Base-by-base conservation (phyloP, 2,797 vertebrate species). In the Loriculus beryllinus region DNA sequence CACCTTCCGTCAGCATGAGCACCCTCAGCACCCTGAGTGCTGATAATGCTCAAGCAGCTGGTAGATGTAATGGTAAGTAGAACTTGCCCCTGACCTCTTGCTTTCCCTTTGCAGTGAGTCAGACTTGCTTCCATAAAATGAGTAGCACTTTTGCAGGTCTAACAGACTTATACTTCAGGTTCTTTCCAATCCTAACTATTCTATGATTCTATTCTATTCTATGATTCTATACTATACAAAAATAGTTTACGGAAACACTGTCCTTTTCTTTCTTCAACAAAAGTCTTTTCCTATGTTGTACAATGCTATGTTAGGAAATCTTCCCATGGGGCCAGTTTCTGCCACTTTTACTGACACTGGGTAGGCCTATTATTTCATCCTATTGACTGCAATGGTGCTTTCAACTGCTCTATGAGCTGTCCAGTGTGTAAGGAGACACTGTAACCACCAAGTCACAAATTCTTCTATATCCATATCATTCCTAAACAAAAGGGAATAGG, bases 161-260 rank as follows among this genome's bases (percentile, higher is more conserved):
- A n/a, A n/a, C n/a, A n/a, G n/a, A n/a, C n/a, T n/a, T n/a, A n/a
- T n/a, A n/a, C n/a, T n/a, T n/a, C n/a, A n/a, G n/a, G n/a, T n/a
- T n/a, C n/a, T n/a, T n/a, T n/a, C n/a, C n/a, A n/a, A n/a, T n/a
- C n/a, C n/a, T n/a, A n/a, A n/a, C n/a, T n/a, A n/a, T n/a, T n/a
- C n/a, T n/a, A n/a, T n/a, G n/a, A n/a, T n/a, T n/a, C n/a, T n/a
- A n/a, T n/a, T n/a, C n/a, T n/a, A n/a, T n/a, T n/a, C n/a, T n/a
- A n/a, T n/a, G n/a, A n/a, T n/a, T n/a, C n/a, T n/a, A n/a, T n/a
- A 65, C 0, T 3, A 51, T 7, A 56, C 8, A 40, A 33, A 59
- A 60, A 33, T 6, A 17, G 5, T 77, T 74, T 64, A 69, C 7
- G 29, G 48, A 72, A 68, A 23, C 33, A 56, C 15, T 79, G 35